Evolutionary conservation across 2,888 invertebrate species (phyloP).

Genomic region (Pristionchus mayeri): DNA sequence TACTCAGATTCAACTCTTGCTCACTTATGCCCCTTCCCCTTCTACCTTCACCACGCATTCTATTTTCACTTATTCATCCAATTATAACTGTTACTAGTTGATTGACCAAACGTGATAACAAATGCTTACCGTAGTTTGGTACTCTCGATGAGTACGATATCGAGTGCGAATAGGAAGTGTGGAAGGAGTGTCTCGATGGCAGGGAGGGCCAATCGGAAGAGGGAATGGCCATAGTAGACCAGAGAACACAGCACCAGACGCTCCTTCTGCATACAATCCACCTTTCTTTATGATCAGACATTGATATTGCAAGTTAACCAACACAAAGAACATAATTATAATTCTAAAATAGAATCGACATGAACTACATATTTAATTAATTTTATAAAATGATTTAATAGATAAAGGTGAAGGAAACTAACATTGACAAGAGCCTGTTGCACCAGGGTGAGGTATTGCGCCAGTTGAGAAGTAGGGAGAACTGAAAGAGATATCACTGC

Average conservation of each 20-base stretch:
- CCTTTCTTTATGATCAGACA: too few species aligned
- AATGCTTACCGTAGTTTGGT: slow-evolving; percentile 67
- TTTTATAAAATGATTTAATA: neutral
- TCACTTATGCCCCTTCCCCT: too few species aligned
- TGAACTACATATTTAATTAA: neutral
- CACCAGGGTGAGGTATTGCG: slow-evolving; percentile 8
- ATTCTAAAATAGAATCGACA: slow-evolving; percentile 36
- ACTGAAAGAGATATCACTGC: slow-evolving; percentile 35
- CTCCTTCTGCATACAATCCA: too few species aligned
- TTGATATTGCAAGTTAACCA: too few species aligned
- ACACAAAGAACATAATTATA: too few species aligned
- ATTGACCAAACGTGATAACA: neutral
- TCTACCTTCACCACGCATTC: too few species aligned
- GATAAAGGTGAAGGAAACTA: neutral
- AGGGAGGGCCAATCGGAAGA: slow-evolving; percentile 89
- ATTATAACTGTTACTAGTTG: neutral
- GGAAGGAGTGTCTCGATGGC: slow-evolving; percentile 91
- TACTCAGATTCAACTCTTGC: too few species aligned
- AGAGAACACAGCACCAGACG: slow-evolving; percentile 73
- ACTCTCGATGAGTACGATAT: slow-evolving; percentile 88
- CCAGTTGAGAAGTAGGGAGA: neutral
- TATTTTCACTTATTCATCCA: neutral
- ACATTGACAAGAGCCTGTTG: slow-evolving; percentile 25
- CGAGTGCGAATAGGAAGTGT: slow-evolving; percentile 89
- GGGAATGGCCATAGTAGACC: slow-evolving; percentile 80